Evolutionary conservation across 2,113 vertebrate species (phyloP).

Genomic region (Jaculus jaculus): DNA sequence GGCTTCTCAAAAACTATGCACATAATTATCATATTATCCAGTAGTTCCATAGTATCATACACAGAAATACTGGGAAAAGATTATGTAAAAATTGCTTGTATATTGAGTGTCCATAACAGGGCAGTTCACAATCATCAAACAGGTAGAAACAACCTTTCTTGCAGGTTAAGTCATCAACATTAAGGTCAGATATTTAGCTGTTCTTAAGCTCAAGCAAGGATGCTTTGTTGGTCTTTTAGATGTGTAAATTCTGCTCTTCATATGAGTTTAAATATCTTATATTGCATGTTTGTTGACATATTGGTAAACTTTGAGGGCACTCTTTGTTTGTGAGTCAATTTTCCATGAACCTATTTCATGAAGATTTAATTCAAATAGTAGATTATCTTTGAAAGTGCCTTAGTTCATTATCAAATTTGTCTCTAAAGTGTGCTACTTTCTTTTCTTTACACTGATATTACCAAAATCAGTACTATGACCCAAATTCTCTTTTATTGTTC

Average conservation of each 20-base stretch:
- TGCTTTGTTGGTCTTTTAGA: background rate
- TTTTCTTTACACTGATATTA: background rate
- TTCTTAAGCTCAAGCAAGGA: background rate
- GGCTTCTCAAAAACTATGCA: too few relatives aligned
- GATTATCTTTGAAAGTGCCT: slow-evolving; percentile 39
- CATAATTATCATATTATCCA: too few relatives aligned
- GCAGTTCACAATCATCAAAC: too few relatives aligned
- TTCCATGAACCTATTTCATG: background rate
- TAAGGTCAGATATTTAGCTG: background rate
- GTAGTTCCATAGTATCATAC: too few relatives aligned
- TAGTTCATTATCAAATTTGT: background rate
- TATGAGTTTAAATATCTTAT: background rate
- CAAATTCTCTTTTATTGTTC: background rate
- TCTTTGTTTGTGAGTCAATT: background rate
- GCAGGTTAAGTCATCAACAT: background rate
- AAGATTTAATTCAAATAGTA: background rate
- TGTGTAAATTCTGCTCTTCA: background rate
- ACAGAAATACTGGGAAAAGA: too few relatives aligned
- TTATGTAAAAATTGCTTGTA: too few relatives aligned
- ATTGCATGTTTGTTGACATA: background rate
- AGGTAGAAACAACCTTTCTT: too few relatives aligned
- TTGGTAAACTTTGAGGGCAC: background rate
- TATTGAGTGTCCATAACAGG: too few relatives aligned
- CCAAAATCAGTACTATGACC: background rate
- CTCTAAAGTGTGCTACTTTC: background rate